Base-by-base conservation (phyloP, 1,140 invertebrate genomes). In the Philopotamus ludificatus region DNA sequence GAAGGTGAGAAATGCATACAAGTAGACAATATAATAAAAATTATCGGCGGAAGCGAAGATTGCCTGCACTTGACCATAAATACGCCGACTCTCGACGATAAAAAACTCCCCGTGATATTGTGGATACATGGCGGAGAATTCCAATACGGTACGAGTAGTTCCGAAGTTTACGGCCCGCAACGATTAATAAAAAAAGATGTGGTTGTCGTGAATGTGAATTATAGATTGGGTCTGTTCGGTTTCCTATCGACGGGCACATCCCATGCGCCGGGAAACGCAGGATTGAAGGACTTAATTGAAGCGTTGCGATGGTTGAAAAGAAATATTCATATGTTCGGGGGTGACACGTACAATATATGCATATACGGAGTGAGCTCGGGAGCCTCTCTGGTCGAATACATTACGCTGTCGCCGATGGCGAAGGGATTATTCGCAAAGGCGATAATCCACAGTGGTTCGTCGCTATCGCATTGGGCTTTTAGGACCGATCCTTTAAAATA, bases 121-220 rank as follows among this genome's bases (percentile, higher is more conserved):
- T 88, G 79, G 72, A 81, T 89, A 15, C 85, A 89, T 65, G 84
- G 84, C 8, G 88, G 87, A 49, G 82, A 76, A 15, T 89, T 86
- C 73, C 79, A 81, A 7, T 64, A 72, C 26, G 86, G 85, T 21
- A 78, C 80, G 3, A 81, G 81, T 0, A 77, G 83, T 7, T 74
- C 81, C 9, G 75, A 77, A 22, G 49, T 83, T 0, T 85, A 81
- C 58, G 80, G 85, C 21, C 81, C 85, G 59, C 81, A 89, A 71
- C 87, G 81, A 71, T 75, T 89, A 2, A 71, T 87, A 8, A 82
- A 86, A 54, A 78, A 87, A 8, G 83, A 85, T 61, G 79, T 89
- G 0, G 77, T 90, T 8, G 72, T 89, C 2, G 85, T 90, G 2
- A 85, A 84, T 2, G 77, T 89, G 7, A 90, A 89, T 72, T 90